phyloP scores from a whole-genome alignment of 1,140 invertebrate genomes.

The Bombus difficillimus region DNA sequence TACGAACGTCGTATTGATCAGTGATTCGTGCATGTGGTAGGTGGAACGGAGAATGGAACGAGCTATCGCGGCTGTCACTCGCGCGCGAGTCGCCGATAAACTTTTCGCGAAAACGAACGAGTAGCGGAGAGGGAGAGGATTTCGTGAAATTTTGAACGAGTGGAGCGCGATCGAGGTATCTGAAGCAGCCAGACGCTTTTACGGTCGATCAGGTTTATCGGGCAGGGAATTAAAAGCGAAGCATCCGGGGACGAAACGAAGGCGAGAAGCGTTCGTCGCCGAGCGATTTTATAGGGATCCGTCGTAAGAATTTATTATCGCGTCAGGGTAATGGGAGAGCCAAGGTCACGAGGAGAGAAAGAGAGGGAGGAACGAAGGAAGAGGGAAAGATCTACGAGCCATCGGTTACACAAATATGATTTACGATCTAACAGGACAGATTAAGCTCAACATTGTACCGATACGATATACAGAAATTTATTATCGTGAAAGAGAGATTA shows the following conservation, averaged over 20 bases:
- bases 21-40: background rate
- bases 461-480: conserved; percentile 22
- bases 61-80: background rate
- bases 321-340: conserved; percentile 9
- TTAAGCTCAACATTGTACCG: background rate
- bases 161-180: background rate
- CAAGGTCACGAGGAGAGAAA: conserved; percentile 13
- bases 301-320: conserved; percentile 29
- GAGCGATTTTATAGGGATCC: conserved; percentile 20
- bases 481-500: conserved; percentile 40
- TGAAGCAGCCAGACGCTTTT: conserved; percentile 7
- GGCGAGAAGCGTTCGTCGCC: conserved; percentile 16
- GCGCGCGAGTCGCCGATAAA: background rate
- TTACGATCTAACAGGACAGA: conserved; percentile 25
- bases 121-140: background rate
- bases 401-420: conserved; percentile 31
- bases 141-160: conserved; percentile 6
- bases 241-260: conserved; percentile 13
- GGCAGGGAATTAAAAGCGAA: conserved; percentile 27
- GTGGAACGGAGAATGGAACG: conserved; percentile 13
- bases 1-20: conserved; percentile 28
- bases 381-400: conserved; percentile 9
- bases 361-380: background rate
- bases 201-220: conserved; percentile 29
- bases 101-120: background rate